Evolutionary conservation across 2,888 invertebrate species (phyloP).

Genomic region (Girardia tigrina): DNA sequence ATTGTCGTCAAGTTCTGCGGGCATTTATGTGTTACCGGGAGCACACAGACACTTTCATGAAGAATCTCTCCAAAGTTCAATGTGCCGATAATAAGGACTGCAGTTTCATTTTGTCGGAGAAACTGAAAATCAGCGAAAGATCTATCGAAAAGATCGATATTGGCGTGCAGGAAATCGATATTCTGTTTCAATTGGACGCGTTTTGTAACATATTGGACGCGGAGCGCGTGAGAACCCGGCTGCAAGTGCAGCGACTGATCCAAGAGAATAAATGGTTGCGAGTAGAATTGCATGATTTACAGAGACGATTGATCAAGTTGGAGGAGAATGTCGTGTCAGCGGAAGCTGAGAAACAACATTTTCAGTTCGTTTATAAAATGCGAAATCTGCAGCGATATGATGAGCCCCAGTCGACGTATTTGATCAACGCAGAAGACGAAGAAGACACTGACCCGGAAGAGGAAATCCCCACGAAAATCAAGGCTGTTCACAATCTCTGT

Average conservation of each 20-base stretch:
- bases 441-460: constrained; percentile 20
- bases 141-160: not conserved
- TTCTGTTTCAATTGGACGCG: not conserved
- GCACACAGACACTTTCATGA: too few species aligned
- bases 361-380: constrained; percentile 28
- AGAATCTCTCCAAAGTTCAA: too few species aligned
- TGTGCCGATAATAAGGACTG: not conserved
- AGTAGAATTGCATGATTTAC: constrained; percentile 15
- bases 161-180: not conserved
- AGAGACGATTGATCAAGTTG: constrained; percentile 2
- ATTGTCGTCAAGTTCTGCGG: not conserved
- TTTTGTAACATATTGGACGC: not conserved
- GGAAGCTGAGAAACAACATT: constrained; percentile 28
- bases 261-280: constrained; percentile 29
- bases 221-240: not conserved
- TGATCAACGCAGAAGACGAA: not conserved
- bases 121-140: not conserved
- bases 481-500: not conserved
- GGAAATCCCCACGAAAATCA: not conserved
- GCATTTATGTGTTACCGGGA: too few species aligned
- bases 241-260: not conserved
- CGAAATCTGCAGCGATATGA: not conserved
- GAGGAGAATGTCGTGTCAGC: constrained; percentile 12
- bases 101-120: not conserved
- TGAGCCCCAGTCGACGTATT: not conserved